phyloP scores from a whole-genome alignment of 1,140 invertebrate genomes.

The Bombus polaris region DNA sequence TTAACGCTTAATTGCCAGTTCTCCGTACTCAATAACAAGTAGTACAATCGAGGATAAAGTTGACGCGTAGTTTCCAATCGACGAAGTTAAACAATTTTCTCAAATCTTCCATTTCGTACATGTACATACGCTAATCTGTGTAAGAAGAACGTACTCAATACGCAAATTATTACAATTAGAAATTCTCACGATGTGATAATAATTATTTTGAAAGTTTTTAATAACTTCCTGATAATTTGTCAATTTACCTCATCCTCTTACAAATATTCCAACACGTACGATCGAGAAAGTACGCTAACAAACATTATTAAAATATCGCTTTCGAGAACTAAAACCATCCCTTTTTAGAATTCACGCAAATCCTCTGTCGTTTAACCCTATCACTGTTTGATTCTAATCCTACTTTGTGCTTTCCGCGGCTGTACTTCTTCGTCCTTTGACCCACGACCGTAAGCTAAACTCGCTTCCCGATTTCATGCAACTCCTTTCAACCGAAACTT shows the following conservation, averaged over 20 bases:
- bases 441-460: not conserved
- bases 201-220: not conserved
- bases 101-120: not conserved
- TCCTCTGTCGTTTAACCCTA: not conserved
- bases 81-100: not conserved
- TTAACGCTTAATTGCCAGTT: slow-evolving; percentile 4
- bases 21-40: not conserved
- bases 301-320: not conserved
- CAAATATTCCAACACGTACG: not conserved
- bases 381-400: not conserved
- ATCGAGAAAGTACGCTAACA: not conserved
- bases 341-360: not conserved
- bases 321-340: not conserved
- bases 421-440: not conserved
- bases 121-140: too few species aligned
- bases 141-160: not conserved
- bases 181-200: not conserved
- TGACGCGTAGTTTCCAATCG: not conserved
- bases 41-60: not conserved
- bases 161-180: not conserved
- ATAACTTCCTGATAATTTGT: not conserved
- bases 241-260: not conserved
- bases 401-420: not conserved
- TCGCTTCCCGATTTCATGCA: not conserved
- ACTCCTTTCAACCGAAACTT: not conserved